phyloP scores from a whole-genome alignment of 1,140 invertebrate genomes.

The Diorhabda carinulata region DNA sequence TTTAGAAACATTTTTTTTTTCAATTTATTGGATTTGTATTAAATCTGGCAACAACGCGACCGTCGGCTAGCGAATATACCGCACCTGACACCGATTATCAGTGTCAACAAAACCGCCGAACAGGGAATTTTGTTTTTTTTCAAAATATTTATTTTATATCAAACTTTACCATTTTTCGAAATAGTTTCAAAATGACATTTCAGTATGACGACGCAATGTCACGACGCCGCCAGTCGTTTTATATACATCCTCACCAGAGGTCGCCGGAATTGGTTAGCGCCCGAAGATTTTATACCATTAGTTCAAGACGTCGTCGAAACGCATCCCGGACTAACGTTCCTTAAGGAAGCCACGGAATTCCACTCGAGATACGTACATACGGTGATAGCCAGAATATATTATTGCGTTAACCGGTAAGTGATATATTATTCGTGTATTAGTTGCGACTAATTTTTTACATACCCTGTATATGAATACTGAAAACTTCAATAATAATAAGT shows the following conservation, averaged over 20 bases:
- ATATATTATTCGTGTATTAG: neutral
- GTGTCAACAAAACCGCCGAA: no score
- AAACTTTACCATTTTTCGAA: no score
- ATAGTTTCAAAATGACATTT: slow-evolving; percentile 6
- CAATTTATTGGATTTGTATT: no score
- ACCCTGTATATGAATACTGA: no score
- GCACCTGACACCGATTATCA: no score
- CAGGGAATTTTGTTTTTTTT: no score
- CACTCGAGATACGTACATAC: slow-evolving; percentile 98
- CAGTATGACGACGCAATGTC: slow-evolving; percentile 72
- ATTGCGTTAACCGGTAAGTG: slow-evolving; percentile 75
- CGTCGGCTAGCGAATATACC: no score
- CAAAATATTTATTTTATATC: no score
- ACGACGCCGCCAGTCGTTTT: slow-evolving; percentile 89
- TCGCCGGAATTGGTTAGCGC: slow-evolving; percentile 60
- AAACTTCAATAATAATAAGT: no score
- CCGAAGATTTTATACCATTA: slow-evolving; percentile 87
- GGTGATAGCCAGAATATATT: slow-evolving; percentile 95
- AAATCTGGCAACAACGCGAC: no score
- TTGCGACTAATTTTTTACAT: no score
- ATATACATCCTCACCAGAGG: slow-evolving; percentile 76
- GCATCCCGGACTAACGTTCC: slow-evolving; percentile 95
- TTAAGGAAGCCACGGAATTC: slow-evolving; percentile 96
- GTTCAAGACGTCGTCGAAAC: slow-evolving; percentile 98
- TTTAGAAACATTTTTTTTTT: no score